Evolutionary conservation across 2,113 vertebrate species (phyloP), one percentile per base, ranked within the genome.

Genomic region (Mastomys natalensis): DNA sequence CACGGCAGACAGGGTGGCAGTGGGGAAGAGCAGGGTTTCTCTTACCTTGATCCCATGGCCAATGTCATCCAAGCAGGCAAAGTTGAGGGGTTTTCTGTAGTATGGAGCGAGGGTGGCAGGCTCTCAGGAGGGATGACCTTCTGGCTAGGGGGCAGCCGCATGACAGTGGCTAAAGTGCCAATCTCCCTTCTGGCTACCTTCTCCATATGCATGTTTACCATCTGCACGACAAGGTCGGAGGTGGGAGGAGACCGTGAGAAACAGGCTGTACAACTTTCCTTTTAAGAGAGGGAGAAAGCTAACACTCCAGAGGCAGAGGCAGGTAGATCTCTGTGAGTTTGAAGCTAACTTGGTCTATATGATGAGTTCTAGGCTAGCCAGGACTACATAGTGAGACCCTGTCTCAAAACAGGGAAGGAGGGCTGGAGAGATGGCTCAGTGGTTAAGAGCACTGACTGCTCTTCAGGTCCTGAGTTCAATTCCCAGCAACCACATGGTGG

Each of bases 171-270:
- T 66, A 99, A 97, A 0, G 90, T 84, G 0, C 99, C 99, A 0
- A 99, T 99, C 98, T 99, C 99, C 94, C 98, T 98, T 9, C 99
- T 98, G 22, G 99, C 97, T 55, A 99, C 98, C 73, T 99, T 99
- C 97, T 99, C 99, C 86, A 98, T 97, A 96, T 99, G 99, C 95
- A 99, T 98, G 43, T 98, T 98, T 60, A 99, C 99, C 84, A 98
- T 98, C 99, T 99, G 97, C 0, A 11, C 0, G 70, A 87, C 72
- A 1, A 80, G 64, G 87, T 94, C 85, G 22, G 55, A 74, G 48
- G n/a, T 26, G 37, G 13, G 31, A 74, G 72, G 72, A 22, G 19
- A 53, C 40, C 21, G 16, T 86, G 88, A 26, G 48, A 3, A 26
- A 9, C 24, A 10, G 58, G 48, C 58, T n/a, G 16, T 6, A 6